phyloP scores from a whole-genome alignment of 2,888 invertebrate species.

The Apomyelois bistriatella region DNA sequence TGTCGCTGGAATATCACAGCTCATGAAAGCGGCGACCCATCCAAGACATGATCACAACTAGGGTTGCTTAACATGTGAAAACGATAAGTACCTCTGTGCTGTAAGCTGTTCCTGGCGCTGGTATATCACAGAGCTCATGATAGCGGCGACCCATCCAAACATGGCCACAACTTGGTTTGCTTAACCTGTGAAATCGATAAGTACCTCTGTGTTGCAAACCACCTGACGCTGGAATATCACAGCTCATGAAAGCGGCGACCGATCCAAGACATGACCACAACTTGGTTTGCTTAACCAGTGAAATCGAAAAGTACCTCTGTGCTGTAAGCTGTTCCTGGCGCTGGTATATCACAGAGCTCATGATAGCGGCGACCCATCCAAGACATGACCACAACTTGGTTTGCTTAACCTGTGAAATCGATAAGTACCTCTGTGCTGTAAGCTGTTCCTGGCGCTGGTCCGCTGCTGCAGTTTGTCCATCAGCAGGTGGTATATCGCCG shows the following conservation, averaged over 20 bases:
- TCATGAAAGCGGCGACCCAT: not conserved
- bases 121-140: too few species aligned
- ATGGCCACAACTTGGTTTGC: too few species aligned
- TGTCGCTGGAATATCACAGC: slow-evolving; percentile 27
- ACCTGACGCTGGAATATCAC: slow-evolving; percentile 30
- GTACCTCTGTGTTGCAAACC: slow-evolving; percentile 34
- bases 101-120: slow-evolving; percentile 26
- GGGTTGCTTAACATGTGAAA: too few species aligned
- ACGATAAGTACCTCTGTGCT: slow-evolving; percentile 31
- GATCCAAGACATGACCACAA: too few species aligned
- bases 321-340: slow-evolving; percentile 30
- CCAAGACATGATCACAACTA: too few species aligned
- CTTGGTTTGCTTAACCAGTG: too few species aligned
- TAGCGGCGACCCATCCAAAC: too few species aligned
- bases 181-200: too few species aligned
- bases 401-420: too few species aligned
- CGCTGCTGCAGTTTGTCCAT: slow-evolving; percentile 86
- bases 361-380: too few species aligned
- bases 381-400: too few species aligned
- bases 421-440: slow-evolving; percentile 31
- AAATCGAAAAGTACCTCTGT: slow-evolving; percentile 31
- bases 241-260: not conserved
- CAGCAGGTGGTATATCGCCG: slow-evolving; percentile 95
- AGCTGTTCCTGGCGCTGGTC: slow-evolving; percentile 26
- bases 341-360: slow-evolving; percentile 21